Conservation (phyloP, 1,140 invertebrate genomes). For the Mylabris phalerata region DNA sequence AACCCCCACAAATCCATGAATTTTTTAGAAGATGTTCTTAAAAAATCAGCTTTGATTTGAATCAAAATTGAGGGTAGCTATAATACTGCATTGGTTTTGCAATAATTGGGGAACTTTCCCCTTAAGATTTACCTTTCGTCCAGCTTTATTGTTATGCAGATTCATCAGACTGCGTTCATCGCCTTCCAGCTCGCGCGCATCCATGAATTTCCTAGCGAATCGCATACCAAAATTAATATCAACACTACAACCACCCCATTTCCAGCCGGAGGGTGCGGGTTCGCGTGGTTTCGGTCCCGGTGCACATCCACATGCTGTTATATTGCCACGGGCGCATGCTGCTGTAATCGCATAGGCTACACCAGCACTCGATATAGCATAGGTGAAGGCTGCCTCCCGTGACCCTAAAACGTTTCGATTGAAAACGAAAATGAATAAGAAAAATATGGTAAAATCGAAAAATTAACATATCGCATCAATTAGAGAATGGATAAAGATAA, state of each 20-base stretch:
- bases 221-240: slow-evolving; percentile 71
- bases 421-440: not conserved
- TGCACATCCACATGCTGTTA: slow-evolving; percentile 83
- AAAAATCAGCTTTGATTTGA: too few relatives aligned
- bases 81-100: too few relatives aligned
- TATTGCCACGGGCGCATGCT: slow-evolving; percentile 82
- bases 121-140: slow-evolving; percentile 65
- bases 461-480: slow-evolving; percentile 21
- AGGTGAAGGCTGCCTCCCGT: slow-evolving; percentile 85
- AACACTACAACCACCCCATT: slow-evolving; percentile 85
- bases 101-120: too few relatives aligned
- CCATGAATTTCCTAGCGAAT: slow-evolving; percentile 74
- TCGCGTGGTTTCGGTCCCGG: slow-evolving; percentile 36
- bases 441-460: not conserved
- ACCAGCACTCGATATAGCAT: slow-evolving; percentile 84
- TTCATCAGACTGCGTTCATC: slow-evolving; percentile 90
- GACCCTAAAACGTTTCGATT: slow-evolving; percentile 55
- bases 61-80: too few relatives aligned
- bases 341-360: slow-evolving; percentile 85
- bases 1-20: too few relatives aligned
- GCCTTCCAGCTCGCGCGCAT: slow-evolving; percentile 73
- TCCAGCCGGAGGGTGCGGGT: slow-evolving; percentile 50
- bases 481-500: not conserved
- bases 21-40: too few relatives aligned
- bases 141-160: slow-evolving; percentile 93